Evolutionary conservation across 2,113 vertebrate genomes (phyloP).

Genomic region (Arenaria interpres): DNA sequence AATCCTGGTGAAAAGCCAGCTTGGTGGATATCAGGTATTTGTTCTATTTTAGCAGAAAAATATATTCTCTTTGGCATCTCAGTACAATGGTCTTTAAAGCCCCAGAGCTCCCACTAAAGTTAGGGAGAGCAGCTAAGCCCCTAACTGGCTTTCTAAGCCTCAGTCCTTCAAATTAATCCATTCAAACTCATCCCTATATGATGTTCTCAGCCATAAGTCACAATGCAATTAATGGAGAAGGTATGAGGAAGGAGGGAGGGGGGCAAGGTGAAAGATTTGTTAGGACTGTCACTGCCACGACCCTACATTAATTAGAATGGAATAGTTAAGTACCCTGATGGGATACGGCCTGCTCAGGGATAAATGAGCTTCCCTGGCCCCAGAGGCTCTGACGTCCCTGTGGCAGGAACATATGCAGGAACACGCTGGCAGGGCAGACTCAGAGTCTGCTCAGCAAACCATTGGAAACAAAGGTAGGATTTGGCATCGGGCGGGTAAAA

Average conservation of each 20-base stretch:
- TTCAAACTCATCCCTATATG: constrained; percentile 28
- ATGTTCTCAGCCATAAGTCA: not conserved
- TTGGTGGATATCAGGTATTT: not conserved
- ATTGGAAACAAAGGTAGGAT: not conserved
- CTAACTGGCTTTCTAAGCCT: constrained; percentile 41
- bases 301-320: not conserved
- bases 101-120: not conserved
- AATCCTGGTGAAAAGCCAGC: not conserved
- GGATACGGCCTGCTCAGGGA: not conserved
- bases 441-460: not conserved
- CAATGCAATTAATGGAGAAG: not conserved
- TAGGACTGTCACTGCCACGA: not conserved
- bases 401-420: accelerated
- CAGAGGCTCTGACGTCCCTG: not conserved
- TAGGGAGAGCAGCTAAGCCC: constrained; percentile 29
- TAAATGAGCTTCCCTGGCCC: not conserved
- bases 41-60: not conserved
- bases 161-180: constrained; percentile 35
- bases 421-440: accelerated
- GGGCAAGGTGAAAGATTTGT: not conserved
- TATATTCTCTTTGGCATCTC: not conserved
- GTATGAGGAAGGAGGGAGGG: not conserved
- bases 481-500: not conserved
- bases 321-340: not conserved
- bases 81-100: not conserved